Evolutionary conservation across 2,888 invertebrate genomes (phyloP).

Genomic region (Nephrotoma flavescens): DNA sequence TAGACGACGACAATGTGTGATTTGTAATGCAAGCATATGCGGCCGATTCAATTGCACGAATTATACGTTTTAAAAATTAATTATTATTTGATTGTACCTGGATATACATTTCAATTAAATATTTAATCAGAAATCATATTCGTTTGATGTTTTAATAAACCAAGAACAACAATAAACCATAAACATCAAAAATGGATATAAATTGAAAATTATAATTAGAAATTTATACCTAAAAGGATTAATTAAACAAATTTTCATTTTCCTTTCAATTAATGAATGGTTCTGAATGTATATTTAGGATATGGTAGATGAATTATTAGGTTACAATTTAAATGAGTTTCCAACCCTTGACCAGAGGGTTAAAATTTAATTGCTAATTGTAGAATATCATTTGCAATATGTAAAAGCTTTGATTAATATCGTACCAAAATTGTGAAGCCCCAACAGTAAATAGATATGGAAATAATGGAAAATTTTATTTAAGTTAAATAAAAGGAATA

Average conservation of each 20-base stretch:
- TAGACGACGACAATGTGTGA: neutral
- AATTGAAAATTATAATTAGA: neutral
- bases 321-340: neutral
- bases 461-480: neutral
- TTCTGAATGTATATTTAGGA: neutral
- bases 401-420: neutral
- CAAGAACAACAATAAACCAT: neutral
- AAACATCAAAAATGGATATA: neutral
- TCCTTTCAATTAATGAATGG: neutral
- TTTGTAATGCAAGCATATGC: neutral
- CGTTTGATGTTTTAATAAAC: neutral
- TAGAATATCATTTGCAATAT: neutral
- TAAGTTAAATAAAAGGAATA: neutral
- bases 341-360: neutral
- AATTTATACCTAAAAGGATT: neutral
- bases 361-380: neutral
- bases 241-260: neutral
- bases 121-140: neutral
- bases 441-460: neutral
- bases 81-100: neutral
- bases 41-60: neutral
- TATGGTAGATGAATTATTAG: neutral
- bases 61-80: neutral
- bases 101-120: neutral
- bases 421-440: neutral